Base-by-base conservation (phyloP, 2,888 invertebrate species). In the Craniophora ligustri region DNA sequence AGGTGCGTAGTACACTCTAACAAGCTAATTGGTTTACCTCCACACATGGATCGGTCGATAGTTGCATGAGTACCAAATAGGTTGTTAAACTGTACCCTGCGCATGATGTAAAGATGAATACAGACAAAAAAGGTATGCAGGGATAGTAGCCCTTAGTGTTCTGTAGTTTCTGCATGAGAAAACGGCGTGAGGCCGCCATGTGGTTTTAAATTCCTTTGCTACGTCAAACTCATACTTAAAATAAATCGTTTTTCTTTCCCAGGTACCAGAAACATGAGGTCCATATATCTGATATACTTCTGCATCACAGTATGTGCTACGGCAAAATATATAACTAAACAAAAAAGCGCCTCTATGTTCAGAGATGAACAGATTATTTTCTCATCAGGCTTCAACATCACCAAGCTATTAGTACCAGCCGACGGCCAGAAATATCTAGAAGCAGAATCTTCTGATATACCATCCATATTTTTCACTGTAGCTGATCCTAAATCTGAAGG, bases 381-480 rank as follows among this genome's bases (percentile, higher is more conserved):
- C 69, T 74, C 82, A 0, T 86, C 89, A 0, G 57, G 66, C 2
- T 79, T 76, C 47, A 88, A 87, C 47, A 89, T 90, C 36, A 88
- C 88, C 0, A 87, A 67, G 26, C 41, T 91, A 0, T 54, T 89
- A 3, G 89, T 88, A 0, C 88, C 88, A 4, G 79, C 82, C 0
- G 82, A 87, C 15, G 82, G 79, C 0, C 78, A 69, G 11, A 81
- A 76, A 5, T 86, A 82, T 16, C 47, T 83, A 1, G 75, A 79
- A 31, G 51, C 76, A 2, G 84, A 84, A 23, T 46, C 80, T 0
- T 72, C 83, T 0, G 87, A 88, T 0, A 78, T 86, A 23, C 89
- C 89, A 0, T 79, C 86, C 1, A 83, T 91, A 50, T 90, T 89
- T 50, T 90, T 90, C 38, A 85, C 88, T 2, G 70, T 88, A 19